Base-by-base conservation (phyloP, 2,797 vertebrate genomes). In the Rhinella marina region DNA sequence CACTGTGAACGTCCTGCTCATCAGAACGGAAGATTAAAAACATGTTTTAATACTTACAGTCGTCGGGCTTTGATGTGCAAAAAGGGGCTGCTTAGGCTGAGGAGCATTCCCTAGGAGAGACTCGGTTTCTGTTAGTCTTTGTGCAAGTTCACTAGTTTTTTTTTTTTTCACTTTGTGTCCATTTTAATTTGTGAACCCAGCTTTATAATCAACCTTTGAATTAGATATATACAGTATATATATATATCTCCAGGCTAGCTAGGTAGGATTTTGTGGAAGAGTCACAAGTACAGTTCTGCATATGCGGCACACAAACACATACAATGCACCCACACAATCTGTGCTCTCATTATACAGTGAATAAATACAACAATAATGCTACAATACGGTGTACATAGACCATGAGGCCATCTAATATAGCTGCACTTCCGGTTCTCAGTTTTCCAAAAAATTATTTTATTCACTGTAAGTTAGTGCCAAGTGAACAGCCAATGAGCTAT, bases 1-100 rank as follows among this genome's bases (percentile, higher is more conserved):
- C 91, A 91, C 87, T 88, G 93, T 91, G 91, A 93, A 94, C 94
- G 93, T 93, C 93, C 90, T 92, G 92, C 92, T 94, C 95, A 94
- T 95, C 94, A 93, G 92, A 92, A 91, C 84, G 72, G 56, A 90
- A 92, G 92, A 94, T 94, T 93, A 92, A 93, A 94, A 94, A 92
- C 91, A 94, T 92, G 93, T 93, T 94, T 93, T 93, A 92, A 92
- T 93, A 92, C 93, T 93, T 85, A 56, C 90, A 94, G 91, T 93
- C 91, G 87, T 91, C 61, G 56, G 70, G 82, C 91, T 95, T 95
- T 95, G 93, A 95, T 93, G 92, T 92, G 91, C 91, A 77, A 50
- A 91, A 93, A 91, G 92, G 94, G 93, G 16, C 84, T 72, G 88
- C 88, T 23, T 54, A 70, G 59, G 59, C 86, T 66, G 62, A 41